Evolutionary conservation across 2,113 vertebrate species (phyloP).

Genomic region (Limnothrissa miodon): DNA sequence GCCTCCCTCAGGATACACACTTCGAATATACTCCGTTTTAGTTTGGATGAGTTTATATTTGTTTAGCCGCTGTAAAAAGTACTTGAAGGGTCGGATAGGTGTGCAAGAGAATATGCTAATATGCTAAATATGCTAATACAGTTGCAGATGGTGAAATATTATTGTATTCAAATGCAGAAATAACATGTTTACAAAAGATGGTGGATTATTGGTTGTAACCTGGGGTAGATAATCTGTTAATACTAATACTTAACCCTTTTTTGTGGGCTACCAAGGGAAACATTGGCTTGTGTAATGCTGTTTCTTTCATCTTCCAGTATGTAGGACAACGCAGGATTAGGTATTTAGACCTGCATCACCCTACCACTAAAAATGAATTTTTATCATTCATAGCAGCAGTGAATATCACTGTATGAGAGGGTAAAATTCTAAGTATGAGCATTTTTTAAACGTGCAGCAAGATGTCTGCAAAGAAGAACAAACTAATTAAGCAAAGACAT

Average conservation of each 20-base stretch:
- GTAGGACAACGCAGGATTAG: conserved; percentile 5
- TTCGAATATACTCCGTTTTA: neutral
- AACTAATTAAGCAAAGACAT: too few relatives aligned
- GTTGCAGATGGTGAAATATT: neutral
- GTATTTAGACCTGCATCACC: neutral
- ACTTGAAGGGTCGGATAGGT: neutral
- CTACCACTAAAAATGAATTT: neutral
- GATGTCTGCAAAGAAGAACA: too few relatives aligned
- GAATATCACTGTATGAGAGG: neutral
- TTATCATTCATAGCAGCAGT: neutral
- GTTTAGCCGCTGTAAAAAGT: neutral
- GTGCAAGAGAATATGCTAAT: neutral
- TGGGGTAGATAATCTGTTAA: neutral
- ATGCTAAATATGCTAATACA: neutral
- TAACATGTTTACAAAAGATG: neutral
- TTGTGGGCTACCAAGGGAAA: neutral
- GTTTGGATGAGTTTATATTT: neutral
- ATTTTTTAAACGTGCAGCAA: neutral
- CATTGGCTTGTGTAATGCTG: neutral
- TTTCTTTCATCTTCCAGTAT: neutral
- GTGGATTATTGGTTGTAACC: neutral
- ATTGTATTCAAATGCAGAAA: neutral
- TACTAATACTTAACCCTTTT: neutral
- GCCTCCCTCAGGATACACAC: neutral
- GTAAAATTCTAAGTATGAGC: neutral